These are phyloP conservation scores for Yponomeuta plumbellus DNA, from an alignment of 2,888 invertebrate genomes.

Conservation along the genomic window DNA sequence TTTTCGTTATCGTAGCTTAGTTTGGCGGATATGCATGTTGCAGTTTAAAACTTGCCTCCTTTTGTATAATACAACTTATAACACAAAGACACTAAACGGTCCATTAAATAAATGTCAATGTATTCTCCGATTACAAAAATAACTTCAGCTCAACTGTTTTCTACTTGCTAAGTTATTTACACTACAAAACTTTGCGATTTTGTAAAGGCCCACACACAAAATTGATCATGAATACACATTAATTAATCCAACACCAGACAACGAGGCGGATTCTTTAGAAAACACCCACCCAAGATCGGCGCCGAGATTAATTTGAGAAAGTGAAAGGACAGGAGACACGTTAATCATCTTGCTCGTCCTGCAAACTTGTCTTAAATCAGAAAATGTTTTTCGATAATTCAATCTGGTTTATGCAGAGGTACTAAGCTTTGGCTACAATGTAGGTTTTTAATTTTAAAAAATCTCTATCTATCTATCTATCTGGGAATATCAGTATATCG, in stretches of 20 bases:
- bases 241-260: slow-evolving; percentile 39
- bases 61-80: too few relatives aligned
- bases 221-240: slow-evolving; percentile 28
- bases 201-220: slow-evolving; percentile 6
- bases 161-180: background rate
- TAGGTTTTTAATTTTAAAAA: too few relatives aligned
- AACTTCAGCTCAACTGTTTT: background rate
- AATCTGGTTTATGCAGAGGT: too few relatives aligned
- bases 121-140: background rate
- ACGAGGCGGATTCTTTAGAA: slow-evolving; percentile 46
- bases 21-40: background rate
- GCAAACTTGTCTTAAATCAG: background rate
- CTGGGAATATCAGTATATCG: too few relatives aligned
- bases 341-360: background rate
- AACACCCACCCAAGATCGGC: slow-evolving; percentile 41
- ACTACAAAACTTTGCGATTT: slow-evolving; percentile 2
- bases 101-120: background rate
- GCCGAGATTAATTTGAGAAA: slow-evolving; percentile 43
- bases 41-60: background rate
- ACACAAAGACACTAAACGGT: background rate
- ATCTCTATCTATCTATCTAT: too few relatives aligned
- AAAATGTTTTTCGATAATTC: background rate
- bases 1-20: background rate
- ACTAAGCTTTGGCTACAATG: too few relatives aligned
- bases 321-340: slow-evolving; percentile 18